Evolutionary conservation across 2,888 invertebrate species (phyloP).

Genomic region (Drosophila hamatofila): DNA sequence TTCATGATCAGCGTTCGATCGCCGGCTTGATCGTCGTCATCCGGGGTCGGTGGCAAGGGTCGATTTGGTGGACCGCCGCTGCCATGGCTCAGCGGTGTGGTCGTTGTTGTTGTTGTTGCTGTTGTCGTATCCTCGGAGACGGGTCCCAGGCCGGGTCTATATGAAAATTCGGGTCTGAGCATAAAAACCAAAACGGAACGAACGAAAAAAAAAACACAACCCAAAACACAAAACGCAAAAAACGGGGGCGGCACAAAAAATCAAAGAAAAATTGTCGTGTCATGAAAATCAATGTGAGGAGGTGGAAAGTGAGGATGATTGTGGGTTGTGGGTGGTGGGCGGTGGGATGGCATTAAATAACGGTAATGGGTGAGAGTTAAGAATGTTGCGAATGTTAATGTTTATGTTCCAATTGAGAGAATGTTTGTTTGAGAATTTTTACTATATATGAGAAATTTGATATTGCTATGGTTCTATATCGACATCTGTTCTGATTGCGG

Average conservation of each 20-base stretch:
- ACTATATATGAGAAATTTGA: background rate
- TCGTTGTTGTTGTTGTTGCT: slow-evolving; percentile 79
- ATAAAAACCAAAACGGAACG: slow-evolving; percentile 74
- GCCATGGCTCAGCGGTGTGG: slow-evolving; percentile 82
- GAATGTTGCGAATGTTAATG: slow-evolving; percentile 40
- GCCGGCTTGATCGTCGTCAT: slow-evolving; percentile 93
- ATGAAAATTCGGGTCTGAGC: slow-evolving; percentile 92
- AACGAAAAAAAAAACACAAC: slow-evolving; percentile 52
- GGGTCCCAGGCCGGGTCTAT: slow-evolving; percentile 90
- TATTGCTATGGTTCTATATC: slow-evolving; percentile 1
- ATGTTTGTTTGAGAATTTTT: background rate
- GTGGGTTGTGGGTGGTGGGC: slow-evolving; percentile 11
- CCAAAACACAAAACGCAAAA: slow-evolving; percentile 58
- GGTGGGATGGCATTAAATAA: slow-evolving; percentile 18
- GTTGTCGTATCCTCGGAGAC: slow-evolving; percentile 86
- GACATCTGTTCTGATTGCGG: background rate
- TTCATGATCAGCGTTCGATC: slow-evolving; percentile 97
- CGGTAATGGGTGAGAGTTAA: slow-evolving; percentile 43
- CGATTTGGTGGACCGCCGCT: slow-evolving; percentile 94
- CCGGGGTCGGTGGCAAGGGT: slow-evolving; percentile 97
- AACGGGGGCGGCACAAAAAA: slow-evolving; percentile 46
- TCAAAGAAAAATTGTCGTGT: slow-evolving; percentile 2
- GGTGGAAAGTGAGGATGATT: slow-evolving; percentile 14
- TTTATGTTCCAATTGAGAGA: background rate
- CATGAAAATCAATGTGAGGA: slow-evolving; percentile 22